Evolutionary conservation across 2,888 invertebrate genomes (phyloP).

Genomic region (Drosophila rubida): DNA sequence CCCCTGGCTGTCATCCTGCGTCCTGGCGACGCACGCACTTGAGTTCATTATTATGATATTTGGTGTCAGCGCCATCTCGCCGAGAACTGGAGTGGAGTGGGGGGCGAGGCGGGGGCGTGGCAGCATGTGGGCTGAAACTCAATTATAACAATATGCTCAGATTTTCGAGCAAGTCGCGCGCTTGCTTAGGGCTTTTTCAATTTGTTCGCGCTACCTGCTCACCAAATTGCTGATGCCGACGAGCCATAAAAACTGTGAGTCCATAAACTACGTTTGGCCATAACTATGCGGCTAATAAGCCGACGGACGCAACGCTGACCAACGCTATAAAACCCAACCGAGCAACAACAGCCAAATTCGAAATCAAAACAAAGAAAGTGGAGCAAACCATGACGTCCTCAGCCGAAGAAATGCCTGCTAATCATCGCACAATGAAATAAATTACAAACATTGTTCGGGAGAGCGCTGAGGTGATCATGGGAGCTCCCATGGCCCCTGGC

Average conservation of each 20-base stretch:
- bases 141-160: conserved; percentile 85
- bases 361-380: conserved; percentile 65
- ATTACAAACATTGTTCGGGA: conserved; percentile 78
- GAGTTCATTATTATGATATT: conserved; percentile 81
- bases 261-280: conserved; percentile 65
- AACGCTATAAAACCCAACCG: conserved; percentile 40
- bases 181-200: conserved; percentile 29
- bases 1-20: not conserved
- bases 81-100: not conserved
- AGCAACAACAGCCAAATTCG: conserved; percentile 23
- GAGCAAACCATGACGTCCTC: conserved; percentile 54
- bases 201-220: conserved; percentile 50
- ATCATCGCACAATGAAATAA: conserved; percentile 82
- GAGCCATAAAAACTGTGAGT: conserved; percentile 41
- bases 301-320: conserved; percentile 8
- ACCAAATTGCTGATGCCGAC: conserved; percentile 41
- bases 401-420: conserved; percentile 73
- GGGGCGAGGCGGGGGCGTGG: conserved; percentile 51
- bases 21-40: conserved; percentile 41
- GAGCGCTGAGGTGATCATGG: conserved; percentile 40
- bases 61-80: conserved; percentile 72
- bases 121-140: conserved; percentile 80
- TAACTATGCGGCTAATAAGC: conserved; percentile 75
- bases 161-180: conserved; percentile 71
- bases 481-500: conserved; percentile 8